These are phyloP conservation scores for Muscina levida DNA, from an alignment of 2,888 invertebrate species.

Conservation along the genomic window DNA sequence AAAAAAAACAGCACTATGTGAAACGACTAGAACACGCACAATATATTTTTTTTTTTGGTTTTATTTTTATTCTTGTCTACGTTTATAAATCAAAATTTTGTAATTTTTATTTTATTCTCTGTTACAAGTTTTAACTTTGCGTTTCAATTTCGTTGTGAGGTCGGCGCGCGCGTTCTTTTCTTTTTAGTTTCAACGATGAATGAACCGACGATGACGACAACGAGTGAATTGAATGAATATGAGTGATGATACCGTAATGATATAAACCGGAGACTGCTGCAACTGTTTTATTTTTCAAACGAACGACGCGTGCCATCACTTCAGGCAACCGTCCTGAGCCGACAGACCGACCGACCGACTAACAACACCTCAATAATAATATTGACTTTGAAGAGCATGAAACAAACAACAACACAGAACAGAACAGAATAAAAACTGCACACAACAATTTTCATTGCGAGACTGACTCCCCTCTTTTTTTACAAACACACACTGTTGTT, in stretches of 20 bases:
- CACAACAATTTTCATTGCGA: constrained; percentile 51
- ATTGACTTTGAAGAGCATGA: constrained; percentile 58
- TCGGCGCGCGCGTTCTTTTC: constrained; percentile 29
- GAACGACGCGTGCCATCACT: constrained; percentile 64
- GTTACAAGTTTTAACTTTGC: constrained; percentile 36
- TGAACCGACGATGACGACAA: background rate
- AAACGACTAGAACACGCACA: constrained; percentile 49
- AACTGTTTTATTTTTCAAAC: constrained; percentile 47
- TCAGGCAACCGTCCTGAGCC: constrained; percentile 50
- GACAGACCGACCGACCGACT: background rate
- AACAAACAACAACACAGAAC: constrained; percentile 43
- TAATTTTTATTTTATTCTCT: constrained; percentile 17
- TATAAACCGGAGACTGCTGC: constrained; percentile 35
- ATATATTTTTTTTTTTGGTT: constrained; percentile 30
- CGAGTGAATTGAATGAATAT: too few species aligned
- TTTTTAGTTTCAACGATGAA: constrained; percentile 6
- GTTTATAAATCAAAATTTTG: constrained; percentile 50
- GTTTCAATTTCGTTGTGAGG: constrained; percentile 42
- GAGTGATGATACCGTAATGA: constrained; percentile 49
- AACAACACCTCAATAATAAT: constrained; percentile 62
- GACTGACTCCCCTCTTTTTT: constrained; percentile 53
- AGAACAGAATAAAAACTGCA: constrained; percentile 57
- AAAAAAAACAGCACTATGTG: background rate
- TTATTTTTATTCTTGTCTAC: background rate
- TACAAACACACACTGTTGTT: background rate